A percentile compares a stretch with the other conserved stretches of the same genome.
phyloP scores from a whole-genome alignment of 1,140 invertebrate genomes.

The Lepidotrigona ventralis region DNA sequence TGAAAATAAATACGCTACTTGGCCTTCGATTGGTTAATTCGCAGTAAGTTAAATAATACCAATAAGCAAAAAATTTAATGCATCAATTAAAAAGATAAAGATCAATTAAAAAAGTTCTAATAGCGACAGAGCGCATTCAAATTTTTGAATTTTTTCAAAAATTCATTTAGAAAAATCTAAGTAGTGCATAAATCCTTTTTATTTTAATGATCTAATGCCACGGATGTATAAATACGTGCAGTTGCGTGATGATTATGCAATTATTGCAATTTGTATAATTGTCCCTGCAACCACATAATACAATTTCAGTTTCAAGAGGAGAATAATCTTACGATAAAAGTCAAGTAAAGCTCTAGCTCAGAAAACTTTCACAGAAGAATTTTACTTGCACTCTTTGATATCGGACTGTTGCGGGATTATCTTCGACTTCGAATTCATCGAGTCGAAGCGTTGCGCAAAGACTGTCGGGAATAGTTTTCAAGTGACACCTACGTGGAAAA shows the following conservation, averaged over 20 bases:
- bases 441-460: conserved; percentile 33
- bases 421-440: conserved; percentile 15
- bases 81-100: background rate
- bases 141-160: too few relatives aligned
- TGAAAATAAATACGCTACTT: too few relatives aligned
- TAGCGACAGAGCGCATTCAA: too few relatives aligned
- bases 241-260: background rate
- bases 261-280: background rate
- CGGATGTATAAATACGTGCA: background rate
- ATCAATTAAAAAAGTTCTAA: too few relatives aligned
- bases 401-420: background rate
- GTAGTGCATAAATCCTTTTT: too few relatives aligned
- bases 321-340: background rate
- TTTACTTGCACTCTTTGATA: background rate
- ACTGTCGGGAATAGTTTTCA: background rate
- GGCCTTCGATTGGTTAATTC: background rate
- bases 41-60: background rate
- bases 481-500: conserved; percentile 22
- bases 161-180: too few relatives aligned
- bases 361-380: background rate
- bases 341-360: background rate
- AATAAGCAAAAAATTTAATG: background rate
- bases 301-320: background rate
- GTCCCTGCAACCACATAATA: background rate
- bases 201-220: too few relatives aligned